phyloP scores from a whole-genome alignment of 2,797 vertebrate genomes.

The Oceanodroma leucorhoa region DNA sequence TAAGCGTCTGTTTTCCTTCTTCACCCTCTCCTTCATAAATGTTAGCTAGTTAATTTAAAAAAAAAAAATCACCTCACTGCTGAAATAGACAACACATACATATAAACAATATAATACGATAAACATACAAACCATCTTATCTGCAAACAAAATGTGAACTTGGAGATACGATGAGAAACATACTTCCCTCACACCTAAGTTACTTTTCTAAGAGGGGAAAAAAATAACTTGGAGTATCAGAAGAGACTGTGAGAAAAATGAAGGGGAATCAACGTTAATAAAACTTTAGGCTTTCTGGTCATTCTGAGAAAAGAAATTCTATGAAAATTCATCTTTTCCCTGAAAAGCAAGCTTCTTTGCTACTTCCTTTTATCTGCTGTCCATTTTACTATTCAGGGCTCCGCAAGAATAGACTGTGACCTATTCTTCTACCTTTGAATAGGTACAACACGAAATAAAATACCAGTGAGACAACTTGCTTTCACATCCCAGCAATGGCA shows the following conservation, averaged over 20 bases:
- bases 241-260: not conserved
- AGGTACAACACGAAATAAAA: not conserved
- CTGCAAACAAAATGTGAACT: not conserved
- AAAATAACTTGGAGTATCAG: not conserved
- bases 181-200: not conserved
- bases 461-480: not conserved
- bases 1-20: not conserved
- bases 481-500: not conserved
- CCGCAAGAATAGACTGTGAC: not conserved
- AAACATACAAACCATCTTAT: not conserved
- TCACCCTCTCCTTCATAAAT: not conserved
- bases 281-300: not conserved
- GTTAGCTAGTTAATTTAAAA: not conserved
- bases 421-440: not conserved
- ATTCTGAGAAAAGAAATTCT: not conserved
- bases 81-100: not conserved
- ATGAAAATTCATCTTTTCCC: not conserved
- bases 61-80: not conserved
- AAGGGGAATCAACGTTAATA: not conserved
- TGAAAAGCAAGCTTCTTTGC: not conserved
- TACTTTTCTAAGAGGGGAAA: not conserved
- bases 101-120: not conserved
- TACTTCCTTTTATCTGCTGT: not conserved
- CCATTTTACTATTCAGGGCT: not conserved
- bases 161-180: not conserved